Percentiles rank a stretch among this genome's conserved stretches.
These are phyloP conservation scores for Acleris literana DNA, from an alignment of 2,888 invertebrate genomes.

Conservation along the genomic window DNA sequence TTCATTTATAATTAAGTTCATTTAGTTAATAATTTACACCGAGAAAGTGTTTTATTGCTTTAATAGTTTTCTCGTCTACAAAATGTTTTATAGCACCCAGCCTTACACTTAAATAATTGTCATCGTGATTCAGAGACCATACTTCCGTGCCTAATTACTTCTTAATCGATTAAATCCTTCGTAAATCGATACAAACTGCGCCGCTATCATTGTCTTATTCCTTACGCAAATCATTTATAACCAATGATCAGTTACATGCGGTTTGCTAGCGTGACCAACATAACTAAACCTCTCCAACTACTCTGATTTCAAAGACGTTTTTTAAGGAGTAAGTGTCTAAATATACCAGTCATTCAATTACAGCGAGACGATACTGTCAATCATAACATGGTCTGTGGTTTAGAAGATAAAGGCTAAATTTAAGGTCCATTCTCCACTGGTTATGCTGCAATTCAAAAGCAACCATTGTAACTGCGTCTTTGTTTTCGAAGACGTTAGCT, in stretches of 20 bases:
- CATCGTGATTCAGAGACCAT: constrained; percentile 10
- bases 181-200: constrained; percentile 27
- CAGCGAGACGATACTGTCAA: constrained; percentile 4
- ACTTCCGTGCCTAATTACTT: constrained; percentile 28
- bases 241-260: constrained; percentile 18
- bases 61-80: too few species aligned
- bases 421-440: constrained; percentile 2
- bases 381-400: constrained; percentile 8
- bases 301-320: neutral
- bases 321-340: neutral
- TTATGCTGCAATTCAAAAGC: too few species aligned
- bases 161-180: constrained; percentile 24
- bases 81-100: too few species aligned
- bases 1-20: too few species aligned
- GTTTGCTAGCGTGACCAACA: constrained; percentile 15
- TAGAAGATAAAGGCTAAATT: neutral
- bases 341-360: neutral
- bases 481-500: too few species aligned
- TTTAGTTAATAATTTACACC: too few species aligned
- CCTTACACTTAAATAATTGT: neutral
- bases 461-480: too few species aligned
- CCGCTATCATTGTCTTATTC: constrained; percentile 30
- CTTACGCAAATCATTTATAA: constrained; percentile 32
- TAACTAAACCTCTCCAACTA: neutral
- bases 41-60: too few species aligned